Evolutionary conservation across 1,140 invertebrate genomes (phyloP), one percentile per base, ranked within the genome.

Genomic region (Drosophila carrolli): DNA sequence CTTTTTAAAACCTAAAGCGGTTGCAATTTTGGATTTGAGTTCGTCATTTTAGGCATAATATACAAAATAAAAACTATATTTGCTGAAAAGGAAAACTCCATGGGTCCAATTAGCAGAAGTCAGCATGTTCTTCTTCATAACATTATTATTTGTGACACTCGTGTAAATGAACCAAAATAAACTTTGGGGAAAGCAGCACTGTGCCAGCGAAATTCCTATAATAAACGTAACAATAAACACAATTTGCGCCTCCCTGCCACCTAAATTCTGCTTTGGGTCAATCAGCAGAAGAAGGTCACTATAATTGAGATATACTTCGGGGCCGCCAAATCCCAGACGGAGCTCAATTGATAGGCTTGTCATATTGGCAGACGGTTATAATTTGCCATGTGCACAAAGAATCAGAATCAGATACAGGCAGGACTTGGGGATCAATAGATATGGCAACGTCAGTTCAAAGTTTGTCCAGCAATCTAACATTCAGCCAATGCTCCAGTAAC

Each of bases 211-310:
- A 32, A 32, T 51, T 51, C 79, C 38, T 43, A 44, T 44, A 43
- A 41, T 67, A 62, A 71, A 62, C 66, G 67, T 80, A 84, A 84
- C 77, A 84, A 85, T 84, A 80, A 83, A 67, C 44, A 79, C 62
- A 80, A 85, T 85, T 84, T 85, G 63, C n/a, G 14, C 41, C 50
- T 32, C 8, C 29, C 29, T 32, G 29, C 29, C 6, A 32, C 29
- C 6, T 32, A 32, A 32, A 41, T 71, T 67, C 46, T 53, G 50
- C 65, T 71, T 38, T 54, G 75, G 68, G 79, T 71, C 81, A 83
- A 73, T 76, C 79, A 84, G 67, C 35, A 43, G 23, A 46, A 43
- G 58, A 65, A 46, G 55, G 41, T 46, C 41, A 46, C 35, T 56
- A 51, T 50, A 75, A 76, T 73, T 67, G 57, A 65, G 70, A 68